phyloP scores from a whole-genome alignment of 2,888 invertebrate genomes.

The Rapana venosa region DNA sequence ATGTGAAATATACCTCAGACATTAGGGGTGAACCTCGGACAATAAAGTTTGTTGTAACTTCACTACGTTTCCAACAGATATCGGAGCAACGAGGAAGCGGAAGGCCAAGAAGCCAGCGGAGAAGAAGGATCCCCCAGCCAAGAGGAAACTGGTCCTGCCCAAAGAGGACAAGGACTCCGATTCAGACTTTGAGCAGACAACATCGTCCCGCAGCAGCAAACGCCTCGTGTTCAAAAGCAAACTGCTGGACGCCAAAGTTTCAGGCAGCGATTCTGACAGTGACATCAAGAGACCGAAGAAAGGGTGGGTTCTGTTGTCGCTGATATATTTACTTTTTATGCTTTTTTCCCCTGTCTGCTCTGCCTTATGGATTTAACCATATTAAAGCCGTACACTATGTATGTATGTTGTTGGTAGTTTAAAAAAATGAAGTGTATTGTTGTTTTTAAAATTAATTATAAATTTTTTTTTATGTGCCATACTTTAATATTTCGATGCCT shows the following conservation, averaged over 20 bases:
- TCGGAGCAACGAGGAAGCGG: constrained; percentile 25
- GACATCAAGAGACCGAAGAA: constrained; percentile 53
- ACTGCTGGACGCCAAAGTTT: constrained; percentile 64
- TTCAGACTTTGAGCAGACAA: constrained; percentile 45
- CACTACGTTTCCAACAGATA: neutral
- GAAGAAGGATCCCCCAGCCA: constrained; percentile 79
- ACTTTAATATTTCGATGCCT: too few species aligned
- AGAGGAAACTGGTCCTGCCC: constrained; percentile 77
- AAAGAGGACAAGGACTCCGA: constrained; percentile 50
- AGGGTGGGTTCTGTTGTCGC: constrained; percentile 27
- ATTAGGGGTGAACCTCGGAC: too few species aligned
- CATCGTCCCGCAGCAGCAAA: constrained; percentile 35
- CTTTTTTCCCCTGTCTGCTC: too few species aligned
- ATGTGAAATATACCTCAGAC: too few species aligned
- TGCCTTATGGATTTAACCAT: too few species aligned
- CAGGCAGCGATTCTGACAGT: constrained; percentile 65
- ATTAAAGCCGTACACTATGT: too few species aligned
- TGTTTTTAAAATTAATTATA: too few species aligned
- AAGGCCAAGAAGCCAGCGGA: constrained; percentile 80
- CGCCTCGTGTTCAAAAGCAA: constrained; percentile 53
- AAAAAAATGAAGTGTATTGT: too few species aligned
- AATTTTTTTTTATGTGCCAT: too few species aligned
- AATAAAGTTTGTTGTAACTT: too few species aligned
- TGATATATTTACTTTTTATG: too few species aligned
- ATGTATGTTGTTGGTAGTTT: too few species aligned